Conservation (phyloP, 53 echinoderm and acorn worm species). For the Zoroaster sp. region DNA sequence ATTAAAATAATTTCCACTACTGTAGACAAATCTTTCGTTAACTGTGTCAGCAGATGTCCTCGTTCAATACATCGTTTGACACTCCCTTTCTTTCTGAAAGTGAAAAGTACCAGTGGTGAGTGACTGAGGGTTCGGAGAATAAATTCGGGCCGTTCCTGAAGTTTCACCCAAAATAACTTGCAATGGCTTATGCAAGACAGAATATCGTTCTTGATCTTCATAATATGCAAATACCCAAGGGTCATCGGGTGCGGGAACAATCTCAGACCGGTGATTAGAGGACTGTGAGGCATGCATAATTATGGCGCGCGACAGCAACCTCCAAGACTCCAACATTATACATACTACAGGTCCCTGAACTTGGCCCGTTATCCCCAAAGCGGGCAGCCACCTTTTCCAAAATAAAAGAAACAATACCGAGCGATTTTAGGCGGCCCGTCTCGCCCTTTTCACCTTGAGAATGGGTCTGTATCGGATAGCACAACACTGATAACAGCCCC, state of each 20-base stretch:
- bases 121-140: too few species aligned
- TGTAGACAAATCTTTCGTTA: background rate
- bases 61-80: background rate
- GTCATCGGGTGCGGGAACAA: background rate
- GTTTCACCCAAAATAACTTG: too few species aligned
- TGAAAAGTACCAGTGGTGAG: too few species aligned
- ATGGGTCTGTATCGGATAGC: conserved; percentile 43
- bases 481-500: conserved; percentile 24
- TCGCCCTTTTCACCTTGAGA: conserved; percentile 37
- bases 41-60: background rate
- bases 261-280: background rate
- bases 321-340: background rate
- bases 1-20: background rate
- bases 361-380: conserved; percentile 21
- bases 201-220: too few species aligned
- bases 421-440: conserved; percentile 14
- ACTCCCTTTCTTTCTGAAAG: background rate
- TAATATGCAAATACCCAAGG: background rate
- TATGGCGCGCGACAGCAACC: background rate
- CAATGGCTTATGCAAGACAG: too few species aligned
- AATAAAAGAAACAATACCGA: conserved; percentile 39
- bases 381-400: conserved; percentile 42
- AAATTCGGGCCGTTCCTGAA: too few species aligned
- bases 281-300: background rate
- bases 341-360: conserved; percentile 29